phyloP scores from a whole-genome alignment of 2,113 vertebrate species.

The Nerophis ophidion region DNA sequence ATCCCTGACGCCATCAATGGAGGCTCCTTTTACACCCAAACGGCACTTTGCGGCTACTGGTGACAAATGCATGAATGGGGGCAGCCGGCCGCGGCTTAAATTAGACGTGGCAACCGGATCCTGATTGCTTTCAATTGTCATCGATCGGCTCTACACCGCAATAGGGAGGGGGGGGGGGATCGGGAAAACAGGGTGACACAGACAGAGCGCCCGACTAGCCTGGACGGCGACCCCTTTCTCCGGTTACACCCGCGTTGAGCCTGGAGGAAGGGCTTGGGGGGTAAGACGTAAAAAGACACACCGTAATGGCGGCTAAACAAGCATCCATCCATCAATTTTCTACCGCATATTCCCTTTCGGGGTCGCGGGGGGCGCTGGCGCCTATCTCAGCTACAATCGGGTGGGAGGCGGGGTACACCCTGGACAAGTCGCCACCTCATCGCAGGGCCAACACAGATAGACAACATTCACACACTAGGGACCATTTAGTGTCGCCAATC shows the following conservation, averaged over 20 bases:
- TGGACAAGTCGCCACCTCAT: too few relatives aligned
- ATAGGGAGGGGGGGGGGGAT: constrained; percentile 49
- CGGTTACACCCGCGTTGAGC: constrained; percentile 32
- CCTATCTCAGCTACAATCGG: too few relatives aligned
- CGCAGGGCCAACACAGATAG: too few relatives aligned
- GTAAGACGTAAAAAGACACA: too few relatives aligned
- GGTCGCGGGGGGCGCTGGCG: too few relatives aligned
- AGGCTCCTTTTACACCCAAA: constrained; percentile 29
- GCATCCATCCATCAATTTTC: too few relatives aligned
- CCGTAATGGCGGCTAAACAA: neutral
- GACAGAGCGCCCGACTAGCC: constrained; percentile 31
- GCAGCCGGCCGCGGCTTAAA: neutral
- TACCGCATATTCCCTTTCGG: too few relatives aligned
- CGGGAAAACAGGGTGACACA: constrained; percentile 60
- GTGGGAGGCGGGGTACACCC: too few relatives aligned
- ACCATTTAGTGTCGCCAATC: too few relatives aligned
- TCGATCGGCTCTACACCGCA: constrained; percentile 57
- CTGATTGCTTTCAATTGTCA: constrained; percentile 66
- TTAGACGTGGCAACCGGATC: constrained; percentile 41
- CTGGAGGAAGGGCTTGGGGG: neutral
- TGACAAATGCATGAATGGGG: constrained; percentile 29
- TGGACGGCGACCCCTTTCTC: constrained; percentile 44
- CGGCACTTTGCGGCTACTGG: constrained; percentile 1
- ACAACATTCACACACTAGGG: too few relatives aligned
- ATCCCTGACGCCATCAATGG: constrained; percentile 8